Conservation (phyloP, 2,888 invertebrate genomes). For the Tipula lateralis region DNA sequence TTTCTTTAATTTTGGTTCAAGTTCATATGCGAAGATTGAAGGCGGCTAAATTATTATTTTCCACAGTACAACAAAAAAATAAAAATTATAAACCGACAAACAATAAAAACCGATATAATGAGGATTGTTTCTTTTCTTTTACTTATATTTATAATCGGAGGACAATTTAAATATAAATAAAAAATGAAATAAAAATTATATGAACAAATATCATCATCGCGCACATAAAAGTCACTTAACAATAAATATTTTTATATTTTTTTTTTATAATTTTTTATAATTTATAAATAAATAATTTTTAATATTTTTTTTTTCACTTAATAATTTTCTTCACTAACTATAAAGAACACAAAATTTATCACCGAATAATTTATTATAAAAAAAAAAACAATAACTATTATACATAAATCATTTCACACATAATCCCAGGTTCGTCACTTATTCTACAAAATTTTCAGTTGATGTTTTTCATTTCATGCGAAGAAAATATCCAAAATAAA, state of each 20-base stretch:
- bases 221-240: slow-evolving; percentile 11
- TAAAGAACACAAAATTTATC: slow-evolving; percentile 20
- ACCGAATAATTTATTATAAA: background rate
- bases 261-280: background rate
- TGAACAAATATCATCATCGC: background rate
- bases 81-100: background rate
- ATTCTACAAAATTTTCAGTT: background rate
- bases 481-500: background rate
- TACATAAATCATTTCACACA: background rate
- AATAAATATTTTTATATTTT: background rate
- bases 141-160: background rate
- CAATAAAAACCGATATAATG: slow-evolving; percentile 1
- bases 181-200: background rate
- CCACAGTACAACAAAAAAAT: background rate
- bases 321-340: background rate
- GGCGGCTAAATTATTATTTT: slow-evolving; percentile 19
- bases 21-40: slow-evolving; percentile 11
- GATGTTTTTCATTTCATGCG: background rate
- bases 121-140: background rate
- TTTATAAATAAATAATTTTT: background rate
- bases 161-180: slow-evolving; percentile 1
- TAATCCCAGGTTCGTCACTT: slow-evolving; percentile 11
- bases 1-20: background rate
- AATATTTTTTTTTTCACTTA: background rate
- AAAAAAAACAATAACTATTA: background rate